Conservation (phyloP, 30 jellyfish, hydroid and myxozoan genomes). For the Hydractinia echinata region DNA sequence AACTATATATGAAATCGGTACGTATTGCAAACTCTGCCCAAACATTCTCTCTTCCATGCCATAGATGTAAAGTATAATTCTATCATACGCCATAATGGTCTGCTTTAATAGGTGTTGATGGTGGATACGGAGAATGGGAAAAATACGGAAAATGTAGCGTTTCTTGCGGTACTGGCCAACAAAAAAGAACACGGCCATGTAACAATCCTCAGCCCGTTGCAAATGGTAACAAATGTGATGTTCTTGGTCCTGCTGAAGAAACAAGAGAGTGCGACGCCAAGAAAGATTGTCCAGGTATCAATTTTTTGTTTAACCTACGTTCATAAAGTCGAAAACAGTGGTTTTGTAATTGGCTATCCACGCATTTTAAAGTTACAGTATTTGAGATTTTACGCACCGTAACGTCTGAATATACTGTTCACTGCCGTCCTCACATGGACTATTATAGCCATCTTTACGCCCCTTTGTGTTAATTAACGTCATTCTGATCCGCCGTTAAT, state of each 20-base stretch:
- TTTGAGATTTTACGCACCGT: no score
- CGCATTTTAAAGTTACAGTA: background rate
- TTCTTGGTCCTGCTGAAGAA: conserved; percentile 20
- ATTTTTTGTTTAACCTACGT: background rate
- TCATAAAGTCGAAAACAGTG: background rate
- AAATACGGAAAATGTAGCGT: conserved; percentile 17
- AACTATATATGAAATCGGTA: background rate
- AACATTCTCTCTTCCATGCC: no score
- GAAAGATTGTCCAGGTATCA: background rate
- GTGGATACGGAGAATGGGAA: conserved; percentile 36
- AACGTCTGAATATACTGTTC: no score
- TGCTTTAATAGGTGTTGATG: conserved; percentile 1
- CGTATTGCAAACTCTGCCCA: background rate
- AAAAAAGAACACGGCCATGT: conserved; percentile 10
- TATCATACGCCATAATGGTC: background rate
- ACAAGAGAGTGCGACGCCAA: conserved; percentile 12
- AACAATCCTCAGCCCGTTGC: conserved; percentile 16
- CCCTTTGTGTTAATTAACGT: no score
- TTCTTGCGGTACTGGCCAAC: conserved; percentile 28
- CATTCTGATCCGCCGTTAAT: no score
- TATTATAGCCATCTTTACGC: no score
- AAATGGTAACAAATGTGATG: conserved; percentile 22
- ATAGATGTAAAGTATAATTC: background rate
- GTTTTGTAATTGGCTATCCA: background rate
- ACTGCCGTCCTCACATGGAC: no score